These are phyloP conservation scores for Neosalanx taihuensis DNA, from an alignment of 2,797 vertebrate genomes.

Conservation along the genomic window DNA sequence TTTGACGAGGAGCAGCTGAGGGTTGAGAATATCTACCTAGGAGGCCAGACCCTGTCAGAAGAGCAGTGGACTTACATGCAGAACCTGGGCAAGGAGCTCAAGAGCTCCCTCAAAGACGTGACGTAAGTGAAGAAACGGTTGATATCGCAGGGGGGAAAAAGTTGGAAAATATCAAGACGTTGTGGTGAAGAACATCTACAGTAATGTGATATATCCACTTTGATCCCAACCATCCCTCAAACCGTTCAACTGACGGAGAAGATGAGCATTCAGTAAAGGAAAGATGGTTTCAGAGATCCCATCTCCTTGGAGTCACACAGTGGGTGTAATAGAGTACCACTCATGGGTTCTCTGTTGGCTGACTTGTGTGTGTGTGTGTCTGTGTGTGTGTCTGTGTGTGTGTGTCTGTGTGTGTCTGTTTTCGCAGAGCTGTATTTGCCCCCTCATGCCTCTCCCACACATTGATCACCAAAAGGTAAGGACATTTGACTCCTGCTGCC, in stretches of 20 bases:
- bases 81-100: slow-evolving; percentile 79
- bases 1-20: slow-evolving; percentile 84
- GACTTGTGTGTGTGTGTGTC: slow-evolving; percentile 29
- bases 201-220: background rate
- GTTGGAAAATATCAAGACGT: no score
- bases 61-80: slow-evolving; percentile 83
- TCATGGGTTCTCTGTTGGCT: background rate
- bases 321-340: background rate
- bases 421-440: slow-evolving; percentile 78
- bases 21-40: slow-evolving; percentile 81
- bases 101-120: slow-evolving; percentile 77
- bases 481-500: slow-evolving; percentile 29
- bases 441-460: slow-evolving; percentile 85
- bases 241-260: background rate
- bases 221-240: background rate
- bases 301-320: background rate
- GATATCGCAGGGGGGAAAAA: no score
- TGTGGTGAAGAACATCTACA: no score
- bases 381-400: slow-evolving; percentile 26
- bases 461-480: slow-evolving; percentile 81
- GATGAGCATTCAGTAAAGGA: background rate
- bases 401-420: slow-evolving; percentile 28
- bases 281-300: background rate
- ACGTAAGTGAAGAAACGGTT: slow-evolving; percentile 61
- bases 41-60: slow-evolving; percentile 72